phyloP scores from a whole-genome alignment of 2,113 vertebrate genomes.

The Leucoraja erinaceus region DNA sequence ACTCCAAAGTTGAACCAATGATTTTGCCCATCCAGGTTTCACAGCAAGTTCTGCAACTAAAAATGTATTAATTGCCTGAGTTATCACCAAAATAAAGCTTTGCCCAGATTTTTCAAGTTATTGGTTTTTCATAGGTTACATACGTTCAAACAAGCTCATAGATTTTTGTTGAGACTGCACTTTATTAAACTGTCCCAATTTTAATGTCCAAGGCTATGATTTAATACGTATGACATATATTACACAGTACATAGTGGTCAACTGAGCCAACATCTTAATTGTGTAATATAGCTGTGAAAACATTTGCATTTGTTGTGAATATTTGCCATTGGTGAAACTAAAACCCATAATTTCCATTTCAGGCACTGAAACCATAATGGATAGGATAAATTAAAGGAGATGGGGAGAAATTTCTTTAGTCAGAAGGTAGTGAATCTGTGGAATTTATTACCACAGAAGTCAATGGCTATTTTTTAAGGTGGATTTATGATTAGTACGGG shows the following conservation, averaged over 20 bases:
- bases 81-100: background rate
- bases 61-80: background rate
- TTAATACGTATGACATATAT: background rate
- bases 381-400: no score
- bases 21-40: background rate
- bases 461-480: no score
- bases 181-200: conserved; percentile 1
- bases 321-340: background rate
- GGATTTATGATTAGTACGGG: no score
- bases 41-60: background rate
- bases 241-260: background rate
- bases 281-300: background rate
- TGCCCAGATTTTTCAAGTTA: background rate
- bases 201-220: background rate
- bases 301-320: background rate
- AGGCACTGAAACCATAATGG: background rate
- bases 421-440: no score
- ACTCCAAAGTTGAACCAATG: background rate
- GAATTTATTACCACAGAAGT: no score
- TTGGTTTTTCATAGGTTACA: background rate
- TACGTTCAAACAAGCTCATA: no score
- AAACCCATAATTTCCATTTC: background rate
- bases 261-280: background rate
- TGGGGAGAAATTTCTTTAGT: no score
- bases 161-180: background rate